Base-by-base conservation (phyloP, 2,888 invertebrate genomes). In the Bunonema sp. region DNA sequence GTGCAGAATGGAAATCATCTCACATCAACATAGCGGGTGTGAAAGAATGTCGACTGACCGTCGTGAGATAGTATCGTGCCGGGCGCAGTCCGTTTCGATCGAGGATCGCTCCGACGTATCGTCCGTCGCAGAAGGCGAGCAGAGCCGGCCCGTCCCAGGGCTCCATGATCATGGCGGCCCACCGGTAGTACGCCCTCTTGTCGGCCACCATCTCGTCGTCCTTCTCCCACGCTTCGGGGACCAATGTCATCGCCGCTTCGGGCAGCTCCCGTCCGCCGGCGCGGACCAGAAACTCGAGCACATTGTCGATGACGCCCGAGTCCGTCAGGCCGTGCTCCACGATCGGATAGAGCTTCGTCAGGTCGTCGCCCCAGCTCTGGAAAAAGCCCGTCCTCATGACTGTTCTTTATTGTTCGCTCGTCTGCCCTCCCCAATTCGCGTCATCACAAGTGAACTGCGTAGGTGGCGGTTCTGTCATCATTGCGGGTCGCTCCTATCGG, bases 221-320 rank as follows among this genome's bases (percentile, higher is more conserved):
- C 41, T 66, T 67, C 42, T 69, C 67, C 67, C 69, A 70, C 31
- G 69, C 70, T 41, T 70, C 69, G 10, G 69, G 69, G 8, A 75
- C 89, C 93, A 97, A 91, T 0, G 87, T 93, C 86, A 97, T 88
- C 30, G 93, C 85, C 33, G 93, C 91, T 76, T 97, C 97, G 0
- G 93, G 77, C 52, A 97, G 73, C 1, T 83, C 78, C 16, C 93
- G 77, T 45, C 82, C 80, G 23, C 97, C 91, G 49, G 85, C 89
- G 74, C 84, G 82, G 15, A 86, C 81, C 34, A 97, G 76, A 73
- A 97, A 97, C 72, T 97, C 97, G 20, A 97, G 77, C 12, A 91
- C 93, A 72, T 93, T 97, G 76, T 97, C 97, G 3, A 86, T 83
- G 34, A 84, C 83, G 15, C 97, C 97, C 1, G 93, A 93, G 74